A percentile compares a stretch with the other conserved stretches of the same genome.
Evolutionary conservation across 2,888 invertebrate species (phyloP).

Genomic region (Microctonus brassicae): DNA sequence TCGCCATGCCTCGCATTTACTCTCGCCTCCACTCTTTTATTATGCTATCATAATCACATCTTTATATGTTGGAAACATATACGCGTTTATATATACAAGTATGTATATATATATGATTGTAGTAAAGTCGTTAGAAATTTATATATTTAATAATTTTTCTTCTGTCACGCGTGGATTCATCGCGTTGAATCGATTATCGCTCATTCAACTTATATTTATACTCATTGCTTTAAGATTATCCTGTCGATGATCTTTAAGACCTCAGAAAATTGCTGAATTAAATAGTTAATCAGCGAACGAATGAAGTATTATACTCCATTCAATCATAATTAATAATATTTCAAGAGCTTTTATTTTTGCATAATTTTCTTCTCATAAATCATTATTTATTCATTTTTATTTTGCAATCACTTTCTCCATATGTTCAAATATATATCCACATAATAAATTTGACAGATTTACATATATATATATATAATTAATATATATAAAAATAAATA

Average conservation of each 20-base stretch:
- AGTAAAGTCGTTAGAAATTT: conserved; percentile 27
- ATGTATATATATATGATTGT: conserved; percentile 29
- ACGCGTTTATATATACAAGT: conserved; percentile 13
- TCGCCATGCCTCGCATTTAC: conserved; percentile 30
- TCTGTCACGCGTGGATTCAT: conserved; percentile 29
- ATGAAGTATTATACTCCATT: background rate
- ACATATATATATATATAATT: background rate
- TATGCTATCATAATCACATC: conserved; percentile 10
- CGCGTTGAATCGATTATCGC: conserved; percentile 28
- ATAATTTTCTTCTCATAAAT: background rate
- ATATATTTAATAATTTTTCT: conserved; percentile 18
- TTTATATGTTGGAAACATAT: background rate
- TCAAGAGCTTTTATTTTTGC: background rate
- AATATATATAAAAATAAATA: no score
- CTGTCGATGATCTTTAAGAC: conserved; percentile 13
- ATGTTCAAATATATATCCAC: background rate
- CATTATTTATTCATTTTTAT: background rate
- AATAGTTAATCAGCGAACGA: background rate
- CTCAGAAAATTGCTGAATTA: background rate
- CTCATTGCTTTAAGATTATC: conserved; percentile 1
- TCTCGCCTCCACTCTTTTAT: conserved; percentile 24
- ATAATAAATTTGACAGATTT: background rate
- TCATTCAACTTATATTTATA: background rate
- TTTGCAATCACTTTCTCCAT: background rate
- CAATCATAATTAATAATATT: conserved; percentile 3